phyloP scores from a whole-genome alignment of 2,113 vertebrate species.

The Halcyon senegalensis region DNA sequence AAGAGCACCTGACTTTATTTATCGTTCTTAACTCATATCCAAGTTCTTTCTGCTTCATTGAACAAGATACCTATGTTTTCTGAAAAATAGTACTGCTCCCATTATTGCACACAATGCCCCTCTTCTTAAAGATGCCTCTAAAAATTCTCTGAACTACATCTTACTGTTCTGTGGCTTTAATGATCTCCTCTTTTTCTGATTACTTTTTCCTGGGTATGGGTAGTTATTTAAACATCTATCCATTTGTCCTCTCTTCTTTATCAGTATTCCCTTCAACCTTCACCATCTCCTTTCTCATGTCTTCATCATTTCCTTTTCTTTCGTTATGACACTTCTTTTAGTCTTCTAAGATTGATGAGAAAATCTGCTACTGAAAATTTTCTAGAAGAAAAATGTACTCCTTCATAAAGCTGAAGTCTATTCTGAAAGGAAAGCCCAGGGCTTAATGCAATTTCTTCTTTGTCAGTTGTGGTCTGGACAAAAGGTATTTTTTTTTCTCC shows the following conservation, averaged over 20 bases:
- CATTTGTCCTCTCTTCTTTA: not conserved
- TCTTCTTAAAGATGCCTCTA: not conserved
- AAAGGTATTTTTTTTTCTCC: not conserved
- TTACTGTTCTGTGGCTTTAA: not conserved
- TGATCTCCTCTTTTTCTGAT: not conserved
- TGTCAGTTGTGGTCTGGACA: constrained; percentile 12
- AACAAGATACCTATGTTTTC: not conserved
- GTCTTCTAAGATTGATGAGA: not conserved
- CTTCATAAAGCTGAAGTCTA: not conserved
- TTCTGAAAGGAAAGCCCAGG: constrained; percentile 13
- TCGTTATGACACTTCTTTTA: not conserved
- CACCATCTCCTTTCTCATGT: not conserved
- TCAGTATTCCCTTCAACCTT: not conserved
- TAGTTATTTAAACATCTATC: not conserved
- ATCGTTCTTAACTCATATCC: not conserved
- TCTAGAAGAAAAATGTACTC: not conserved
- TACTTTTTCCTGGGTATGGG: not conserved
- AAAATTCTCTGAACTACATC: not conserved
- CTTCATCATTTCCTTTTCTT: not conserved
- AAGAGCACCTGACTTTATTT: constrained; percentile 21
- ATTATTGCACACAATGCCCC: not conserved
- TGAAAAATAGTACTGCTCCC: not conserved
- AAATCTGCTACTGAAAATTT: not conserved
- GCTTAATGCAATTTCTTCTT: constrained; percentile 54
- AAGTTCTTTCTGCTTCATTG: constrained; percentile 6